Evolutionary conservation across 2,888 invertebrate species (phyloP).

Genomic region (Tenthredo scrophulariae): DNA sequence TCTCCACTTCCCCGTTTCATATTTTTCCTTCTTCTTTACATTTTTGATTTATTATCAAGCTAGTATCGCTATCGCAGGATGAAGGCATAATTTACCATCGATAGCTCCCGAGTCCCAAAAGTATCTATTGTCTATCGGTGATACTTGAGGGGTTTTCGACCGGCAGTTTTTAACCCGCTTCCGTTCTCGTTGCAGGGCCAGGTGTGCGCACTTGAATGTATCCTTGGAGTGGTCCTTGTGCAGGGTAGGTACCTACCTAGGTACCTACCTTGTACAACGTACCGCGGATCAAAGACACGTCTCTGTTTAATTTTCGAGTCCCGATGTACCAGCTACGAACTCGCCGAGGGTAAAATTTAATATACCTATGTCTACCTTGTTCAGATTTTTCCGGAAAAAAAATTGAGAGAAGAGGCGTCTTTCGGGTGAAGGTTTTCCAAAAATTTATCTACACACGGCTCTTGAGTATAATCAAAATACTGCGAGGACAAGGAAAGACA

Average conservation of each 20-base stretch:
- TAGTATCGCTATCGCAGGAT: not conserved
- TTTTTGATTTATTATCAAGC: not conserved
- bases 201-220: constrained; percentile 29
- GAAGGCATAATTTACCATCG: constrained; percentile 11
- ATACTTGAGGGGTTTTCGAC: not conserved
- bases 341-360: constrained; percentile 10
- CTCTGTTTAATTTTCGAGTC: constrained; percentile 20
- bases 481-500: not conserved
- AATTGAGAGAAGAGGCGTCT: not conserved
- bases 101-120: not conserved
- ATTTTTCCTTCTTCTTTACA: not conserved
- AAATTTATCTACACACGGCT: not conserved
- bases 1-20: not conserved
- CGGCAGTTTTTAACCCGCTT: constrained; percentile 16
- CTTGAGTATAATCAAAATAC: not conserved
- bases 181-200: not conserved
- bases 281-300: constrained; percentile 27
- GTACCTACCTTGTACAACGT: not conserved
- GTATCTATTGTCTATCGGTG: constrained; percentile 20
- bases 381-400: not conserved
- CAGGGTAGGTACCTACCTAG: not conserved
- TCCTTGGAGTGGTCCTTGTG: constrained; percentile 1
- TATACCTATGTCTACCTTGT: constrained; percentile 1
- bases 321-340: not conserved
- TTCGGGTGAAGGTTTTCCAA: not conserved